Percentiles rank a stretch among this genome's conserved stretches.
Conservation (phyloP, 2,797 vertebrate species). For the Lerista edwardsae region DNA sequence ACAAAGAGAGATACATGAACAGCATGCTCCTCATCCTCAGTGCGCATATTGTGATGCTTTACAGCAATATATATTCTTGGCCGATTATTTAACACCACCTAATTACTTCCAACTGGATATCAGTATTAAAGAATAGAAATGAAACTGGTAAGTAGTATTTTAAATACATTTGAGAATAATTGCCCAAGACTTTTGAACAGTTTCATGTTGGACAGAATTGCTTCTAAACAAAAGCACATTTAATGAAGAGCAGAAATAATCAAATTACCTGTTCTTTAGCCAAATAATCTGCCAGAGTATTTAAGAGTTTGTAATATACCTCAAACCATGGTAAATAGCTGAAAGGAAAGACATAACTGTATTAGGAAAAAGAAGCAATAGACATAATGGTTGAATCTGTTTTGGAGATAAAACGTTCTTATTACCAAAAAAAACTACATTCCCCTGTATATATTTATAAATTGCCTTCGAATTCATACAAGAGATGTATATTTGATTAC, state of each 20-base stretch:
- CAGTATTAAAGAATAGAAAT: too few relatives aligned
- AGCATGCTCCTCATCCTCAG: constrained; percentile 62
- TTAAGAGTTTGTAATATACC: constrained; percentile 97
- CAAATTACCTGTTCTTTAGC: constrained; percentile 91
- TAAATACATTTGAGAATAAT: background rate
- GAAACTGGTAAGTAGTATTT: too few relatives aligned
- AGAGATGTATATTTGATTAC: background rate
- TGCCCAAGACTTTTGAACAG: background rate
- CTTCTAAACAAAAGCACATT: constrained; percentile 29
- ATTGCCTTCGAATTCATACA: background rate
- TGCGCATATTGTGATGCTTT: constrained; percentile 59
- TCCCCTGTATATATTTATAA: background rate
- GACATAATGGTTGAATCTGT: background rate
- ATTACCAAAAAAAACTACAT: background rate
- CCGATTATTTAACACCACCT: constrained; percentile 62
- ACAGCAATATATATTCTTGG: constrained; percentile 70
- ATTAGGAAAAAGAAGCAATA: background rate
- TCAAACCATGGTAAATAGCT: constrained; percentile 99
- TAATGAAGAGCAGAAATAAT: constrained; percentile 23
- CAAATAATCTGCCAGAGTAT: constrained; percentile 95
- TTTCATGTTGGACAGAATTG: background rate
- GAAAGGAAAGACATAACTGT: constrained; percentile 45
- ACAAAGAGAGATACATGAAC: constrained; percentile 5
- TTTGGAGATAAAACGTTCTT: background rate
- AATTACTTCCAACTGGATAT: background rate